Evolutionary conservation across 2,888 invertebrate genomes (phyloP).

Genomic region (Aproaerema taeniolella): DNA sequence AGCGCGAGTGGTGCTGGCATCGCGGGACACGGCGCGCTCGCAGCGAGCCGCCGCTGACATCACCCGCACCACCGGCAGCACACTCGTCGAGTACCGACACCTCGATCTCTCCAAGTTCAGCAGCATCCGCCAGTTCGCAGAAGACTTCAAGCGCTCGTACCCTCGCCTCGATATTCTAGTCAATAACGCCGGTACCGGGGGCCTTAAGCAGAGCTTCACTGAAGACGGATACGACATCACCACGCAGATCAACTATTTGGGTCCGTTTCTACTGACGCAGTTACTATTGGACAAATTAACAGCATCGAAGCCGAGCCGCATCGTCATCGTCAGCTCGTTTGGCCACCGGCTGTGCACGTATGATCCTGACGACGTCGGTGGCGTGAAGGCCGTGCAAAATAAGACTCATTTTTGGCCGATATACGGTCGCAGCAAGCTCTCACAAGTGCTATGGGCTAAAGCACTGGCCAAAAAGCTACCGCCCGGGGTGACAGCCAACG

Average conservation of each 20-base stretch:
- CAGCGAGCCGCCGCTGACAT: constrained; percentile 83
- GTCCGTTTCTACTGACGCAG: constrained; percentile 78
- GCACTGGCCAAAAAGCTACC: constrained; percentile 54
- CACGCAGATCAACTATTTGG: constrained; percentile 83
- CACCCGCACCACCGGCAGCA: constrained; percentile 82
- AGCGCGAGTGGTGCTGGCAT: constrained; percentile 85
- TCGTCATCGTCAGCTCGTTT: constrained; percentile 60
- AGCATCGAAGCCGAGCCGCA: constrained; percentile 54
- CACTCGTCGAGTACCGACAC: constrained; percentile 77
- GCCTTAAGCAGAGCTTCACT: constrained; percentile 47
- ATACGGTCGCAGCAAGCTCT: constrained; percentile 60
- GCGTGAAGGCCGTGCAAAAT: constrained; percentile 30
- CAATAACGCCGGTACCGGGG: constrained; percentile 79
- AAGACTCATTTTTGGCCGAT: constrained; percentile 38
- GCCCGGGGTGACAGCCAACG: constrained; percentile 84
- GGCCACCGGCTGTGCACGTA: constrained; percentile 64
- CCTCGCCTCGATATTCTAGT: constrained; percentile 78
- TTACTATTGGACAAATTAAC: constrained; percentile 72
- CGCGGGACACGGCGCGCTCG: constrained; percentile 83
- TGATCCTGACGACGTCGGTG: constrained; percentile 39
- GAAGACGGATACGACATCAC: constrained; percentile 79
- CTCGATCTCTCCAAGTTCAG: constrained; percentile 70
- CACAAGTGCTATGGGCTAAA: constrained; percentile 54
- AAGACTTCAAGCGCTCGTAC: constrained; percentile 70
- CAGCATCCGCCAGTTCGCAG: constrained; percentile 78